These are phyloP conservation scores for Chondrosia reniformis DNA, from an alignment of 37 sponge, comb jelly and placozoan genomes.

Conservation along the genomic window DNA sequence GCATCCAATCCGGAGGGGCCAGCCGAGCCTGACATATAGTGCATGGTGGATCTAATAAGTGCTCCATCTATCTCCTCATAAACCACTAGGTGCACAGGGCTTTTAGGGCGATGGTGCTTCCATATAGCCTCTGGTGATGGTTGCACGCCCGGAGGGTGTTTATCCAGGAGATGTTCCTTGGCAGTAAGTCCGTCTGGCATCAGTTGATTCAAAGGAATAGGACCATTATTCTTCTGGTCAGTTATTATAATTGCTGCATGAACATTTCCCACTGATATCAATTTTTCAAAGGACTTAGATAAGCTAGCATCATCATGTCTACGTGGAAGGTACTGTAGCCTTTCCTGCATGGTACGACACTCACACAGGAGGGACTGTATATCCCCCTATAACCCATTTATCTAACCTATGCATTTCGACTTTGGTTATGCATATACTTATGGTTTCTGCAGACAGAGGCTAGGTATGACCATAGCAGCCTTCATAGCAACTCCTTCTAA, in stretches of 20 bases:
- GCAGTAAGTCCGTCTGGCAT: background rate
- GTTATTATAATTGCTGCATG: background rate
- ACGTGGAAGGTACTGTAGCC: background rate
- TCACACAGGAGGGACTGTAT: background rate
- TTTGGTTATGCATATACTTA: background rate
- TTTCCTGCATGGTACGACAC: background rate
- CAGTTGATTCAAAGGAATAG: background rate
- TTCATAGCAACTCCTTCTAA: background rate
- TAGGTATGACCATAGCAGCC: background rate
- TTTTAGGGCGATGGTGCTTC: too few species aligned
- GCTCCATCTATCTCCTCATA: too few species aligned
- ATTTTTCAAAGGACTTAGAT: background rate
- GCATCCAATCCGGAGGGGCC: too few species aligned
- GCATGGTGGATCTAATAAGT: too few species aligned
- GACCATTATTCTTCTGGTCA: background rate
- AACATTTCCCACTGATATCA: background rate
- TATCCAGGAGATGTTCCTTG: slow-evolving; percentile 6
- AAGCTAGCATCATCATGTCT: background rate
- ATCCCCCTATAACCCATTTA: background rate
- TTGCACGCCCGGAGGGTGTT: too few species aligned
- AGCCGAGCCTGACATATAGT: too few species aligned
- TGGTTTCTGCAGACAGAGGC: background rate
- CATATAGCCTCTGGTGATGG: too few species aligned
- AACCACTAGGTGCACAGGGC: too few species aligned
- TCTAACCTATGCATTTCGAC: background rate